Conservation (phyloP, 2,113 vertebrate genomes). For the Ictalurus furcatus region DNA sequence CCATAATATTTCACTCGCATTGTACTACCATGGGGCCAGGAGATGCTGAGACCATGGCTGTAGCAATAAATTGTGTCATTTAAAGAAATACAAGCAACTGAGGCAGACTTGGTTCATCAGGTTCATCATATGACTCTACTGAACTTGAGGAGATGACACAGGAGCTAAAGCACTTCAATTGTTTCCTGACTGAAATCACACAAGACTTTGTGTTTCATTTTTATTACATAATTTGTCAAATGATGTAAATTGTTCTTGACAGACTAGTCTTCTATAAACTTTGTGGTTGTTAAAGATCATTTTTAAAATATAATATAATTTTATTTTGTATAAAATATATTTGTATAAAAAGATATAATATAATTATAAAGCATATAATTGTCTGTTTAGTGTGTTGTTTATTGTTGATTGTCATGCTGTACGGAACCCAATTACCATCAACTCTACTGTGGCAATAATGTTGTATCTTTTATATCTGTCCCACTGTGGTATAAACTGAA, state of each 20-base stretch:
- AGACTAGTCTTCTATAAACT: background rate
- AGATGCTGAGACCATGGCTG: background rate
- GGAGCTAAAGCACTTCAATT: background rate
- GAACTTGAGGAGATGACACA: background rate
- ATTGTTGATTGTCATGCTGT: background rate
- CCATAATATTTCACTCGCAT: background rate
- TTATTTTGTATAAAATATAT: too few relatives aligned
- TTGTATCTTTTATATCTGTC: too few relatives aligned
- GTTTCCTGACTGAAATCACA: background rate
- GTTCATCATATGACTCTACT: background rate
- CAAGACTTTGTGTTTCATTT: background rate
- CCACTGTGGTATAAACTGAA: too few relatives aligned
- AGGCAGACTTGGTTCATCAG: background rate
- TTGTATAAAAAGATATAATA: too few relatives aligned
- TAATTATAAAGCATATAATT: background rate
- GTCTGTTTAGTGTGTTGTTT: background rate
- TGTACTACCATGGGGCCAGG: background rate
- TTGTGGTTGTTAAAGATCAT: background rate
- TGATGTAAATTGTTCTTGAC: background rate
- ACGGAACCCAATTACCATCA: background rate
- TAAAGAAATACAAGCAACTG: background rate
- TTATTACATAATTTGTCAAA: background rate
- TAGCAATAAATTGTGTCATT: background rate
- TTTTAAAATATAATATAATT: too few relatives aligned
- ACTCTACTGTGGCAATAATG: background rate